Base-by-base conservation (phyloP, 2,888 invertebrate species). In the Mythimna lalbum region DNA sequence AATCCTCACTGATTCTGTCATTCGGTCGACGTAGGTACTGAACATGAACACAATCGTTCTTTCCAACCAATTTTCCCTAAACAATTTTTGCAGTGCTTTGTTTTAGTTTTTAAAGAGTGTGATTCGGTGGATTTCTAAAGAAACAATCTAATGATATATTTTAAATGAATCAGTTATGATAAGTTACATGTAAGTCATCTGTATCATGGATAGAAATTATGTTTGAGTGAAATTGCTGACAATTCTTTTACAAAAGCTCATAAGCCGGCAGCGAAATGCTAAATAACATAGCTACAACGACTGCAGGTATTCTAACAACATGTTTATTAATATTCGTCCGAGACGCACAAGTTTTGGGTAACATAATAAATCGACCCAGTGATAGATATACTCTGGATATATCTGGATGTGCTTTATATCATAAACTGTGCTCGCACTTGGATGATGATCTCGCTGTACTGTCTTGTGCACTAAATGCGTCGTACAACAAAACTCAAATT, bases 391-490 rank as follows among this genome's bases (percentile, higher is more conserved):
- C 82, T 67, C 85, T 92, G 63, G 94, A 95, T 82, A 84, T 95
- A 74, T 88, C 87, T 81, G 93, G 91, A 66, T 96, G 96, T 86
- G 88, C 90, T 70, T 86, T 90, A 78, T 90, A 94, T 84, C 93
- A 94, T 81, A 94, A 94, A 78, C 90, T 95, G 77, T 96, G 96
- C 86, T 93, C 93, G 39, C 91, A 93, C 79, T 85, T 93, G 66
- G 91, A 92, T 63, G 96, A 96, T 74, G 94, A 94, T 86, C 90
- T 96, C 52, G 92, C 91, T 21, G 83, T 93, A 61, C 78, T 95
- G 39, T 93, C 94, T 0, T 96, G 96, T 84, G 89, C 93, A n/a
- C 72, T 96, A 43, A 92, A 91, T 77, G 90, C 92, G 49, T 91
- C 93, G 10, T 94, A 92, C 71, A 93, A 94, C 80, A 96, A 94